Evolutionary conservation across 2,888 invertebrate species (phyloP), one percentile per base, ranked within the genome.

Genomic region (Torymus texanus): DNA sequence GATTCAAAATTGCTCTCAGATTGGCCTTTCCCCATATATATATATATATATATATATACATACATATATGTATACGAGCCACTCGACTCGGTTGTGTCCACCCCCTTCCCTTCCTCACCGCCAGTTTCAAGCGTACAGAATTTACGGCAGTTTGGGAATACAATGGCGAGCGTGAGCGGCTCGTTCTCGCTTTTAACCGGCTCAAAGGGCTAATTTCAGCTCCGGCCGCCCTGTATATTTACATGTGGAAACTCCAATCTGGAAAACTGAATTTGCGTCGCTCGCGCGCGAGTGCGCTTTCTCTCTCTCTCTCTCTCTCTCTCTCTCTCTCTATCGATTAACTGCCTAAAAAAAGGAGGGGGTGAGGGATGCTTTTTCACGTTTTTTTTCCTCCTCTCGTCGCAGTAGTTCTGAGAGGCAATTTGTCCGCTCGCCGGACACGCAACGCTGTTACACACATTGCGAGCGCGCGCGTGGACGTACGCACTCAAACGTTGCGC

Each of bases 201-300:
- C 58, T 71, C 76, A 76, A 76, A 76, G 76, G 70, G 63, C 76
- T 71, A 76, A 76, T 70, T 76, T 58, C 29, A 21, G 41, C 55
- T 8, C 41, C 21, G 12, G 56, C 11, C 59, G 18, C 8, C 50
- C 58, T 51, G 16, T 56, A 41, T 76, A 71, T 76, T 76, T 76
- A 63, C 76, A 76, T 58, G 76, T 58, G 68, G 58, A 51, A 13
- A 50, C 56, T 65, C 18, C 67, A 75, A 59, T 75, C 67, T 75
- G 70, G 56, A 71, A 68, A 76, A 76, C 70, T 76, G 68, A 68
- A 75, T 75, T 68, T 75, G 62, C 59, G 21, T 56, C 53, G 14
- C 5, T 21, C 50, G 63, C 55, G 0, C 13, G 63, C 1, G 53
- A 1, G 2, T 21, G 21, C 21, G 21, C 2, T 21, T 2, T 1